Evolutionary conservation across 2,113 vertebrate genomes (phyloP), one percentile per base, ranked within the genome.

Genomic region (Prunella fulvescens): DNA sequence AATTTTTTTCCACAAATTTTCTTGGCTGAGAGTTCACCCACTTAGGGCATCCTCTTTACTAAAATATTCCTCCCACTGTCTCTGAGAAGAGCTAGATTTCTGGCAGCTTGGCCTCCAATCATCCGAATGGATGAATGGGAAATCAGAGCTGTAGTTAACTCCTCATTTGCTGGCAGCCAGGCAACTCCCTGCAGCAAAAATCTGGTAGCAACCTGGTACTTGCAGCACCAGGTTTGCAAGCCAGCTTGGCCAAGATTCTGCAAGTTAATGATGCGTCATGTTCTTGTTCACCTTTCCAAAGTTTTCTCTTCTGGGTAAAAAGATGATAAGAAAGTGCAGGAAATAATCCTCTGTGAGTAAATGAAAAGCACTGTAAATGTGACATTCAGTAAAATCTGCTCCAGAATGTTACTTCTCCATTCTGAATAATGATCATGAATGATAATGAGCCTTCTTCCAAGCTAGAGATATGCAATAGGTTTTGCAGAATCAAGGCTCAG

Each of bases 91-190:
- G 25, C 11, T 69, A 65, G 14, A 62, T 86, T 88, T 77, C 77
- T 88, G 29, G 51, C 35, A 66, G 47, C 64, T 86, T 74, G 71
- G 69, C 83, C 56, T 74, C 29, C 39, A 66, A 93, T 44, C 51
- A 81, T 26, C 39, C 24, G 1, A 60, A 84, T 0, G 44, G 76
- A 92, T 85, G 66, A 90, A 83, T 4, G 18, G 64, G 69, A 93
- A 84, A 74, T 48, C 69, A 93, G 70, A 94, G 54, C 60, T 79
- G 17, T 12, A 57, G 47, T 74, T 89, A 95, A 95, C 77, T 91
- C 64, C 51, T 83, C 10, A 1, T 18, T 57, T 88, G 47, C 69
- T 51, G 61, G 80, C 64, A 81, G 73, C 12, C 33, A 92, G 35
- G 31, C 39, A 90, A 35, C 25, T 62, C 77, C 80, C 51, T 48